Conservation (phyloP, 92 coral and sea anemone genomes). For the Umimayanthus chanpuru region DNA sequence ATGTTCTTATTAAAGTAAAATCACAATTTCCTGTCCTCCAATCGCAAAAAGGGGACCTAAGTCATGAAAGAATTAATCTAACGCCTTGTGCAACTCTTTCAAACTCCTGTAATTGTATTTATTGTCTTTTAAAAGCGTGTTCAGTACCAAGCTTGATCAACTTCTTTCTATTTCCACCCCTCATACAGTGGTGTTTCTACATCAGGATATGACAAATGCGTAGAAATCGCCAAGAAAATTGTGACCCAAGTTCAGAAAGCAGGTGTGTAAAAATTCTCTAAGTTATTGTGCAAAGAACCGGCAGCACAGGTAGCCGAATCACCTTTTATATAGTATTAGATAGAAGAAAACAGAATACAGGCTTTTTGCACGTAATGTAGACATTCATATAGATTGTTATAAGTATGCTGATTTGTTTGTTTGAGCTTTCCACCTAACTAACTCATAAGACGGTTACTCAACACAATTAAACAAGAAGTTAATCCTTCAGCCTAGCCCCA, state of each 20-base stretch:
- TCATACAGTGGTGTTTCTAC: slow-evolving; percentile 69
- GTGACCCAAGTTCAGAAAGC: slow-evolving; percentile 78
- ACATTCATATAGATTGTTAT: no score
- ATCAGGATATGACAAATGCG: slow-evolving; percentile 76
- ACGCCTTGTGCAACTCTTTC: no score
- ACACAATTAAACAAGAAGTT: not conserved
- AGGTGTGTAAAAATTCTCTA: slow-evolving; percentile 50
- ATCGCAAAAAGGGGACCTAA: no score
- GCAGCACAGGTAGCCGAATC: no score
- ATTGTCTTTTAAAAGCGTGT: no score
- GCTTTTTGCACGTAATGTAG: not conserved
- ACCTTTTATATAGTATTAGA: no score
- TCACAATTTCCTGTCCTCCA: no score
- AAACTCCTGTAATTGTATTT: not conserved
- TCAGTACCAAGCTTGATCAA: not conserved
- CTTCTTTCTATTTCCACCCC: not conserved
- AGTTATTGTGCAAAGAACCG: not conserved
- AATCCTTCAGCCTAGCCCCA: not conserved
- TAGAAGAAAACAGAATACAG: not conserved
- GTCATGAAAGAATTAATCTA: no score
- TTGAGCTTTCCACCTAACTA: no score
- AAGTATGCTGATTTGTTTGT: no score
- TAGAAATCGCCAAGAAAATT: slow-evolving; percentile 61
- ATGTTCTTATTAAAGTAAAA: no score
- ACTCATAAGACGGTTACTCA: no score